Conservation (phyloP, 2,113 vertebrate species). For the Meles meles region DNA sequence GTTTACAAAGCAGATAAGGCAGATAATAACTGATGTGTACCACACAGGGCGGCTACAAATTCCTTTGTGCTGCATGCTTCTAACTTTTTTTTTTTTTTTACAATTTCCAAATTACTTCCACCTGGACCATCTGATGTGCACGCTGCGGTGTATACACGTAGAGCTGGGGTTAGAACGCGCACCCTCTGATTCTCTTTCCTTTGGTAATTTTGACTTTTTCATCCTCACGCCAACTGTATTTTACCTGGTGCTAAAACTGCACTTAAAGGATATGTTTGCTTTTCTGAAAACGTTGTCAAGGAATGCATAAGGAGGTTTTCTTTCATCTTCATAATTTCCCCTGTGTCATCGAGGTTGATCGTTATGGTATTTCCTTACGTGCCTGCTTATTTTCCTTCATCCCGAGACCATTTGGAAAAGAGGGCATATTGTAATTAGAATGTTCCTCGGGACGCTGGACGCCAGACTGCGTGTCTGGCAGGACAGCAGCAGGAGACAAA, state of each 20-base stretch:
- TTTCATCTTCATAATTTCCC: background rate
- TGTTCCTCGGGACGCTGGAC: background rate
- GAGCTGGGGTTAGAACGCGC: background rate
- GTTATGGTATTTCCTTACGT: background rate
- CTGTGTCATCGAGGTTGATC: background rate
- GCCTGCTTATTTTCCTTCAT: background rate
- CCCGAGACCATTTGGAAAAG: background rate
- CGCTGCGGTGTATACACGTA: background rate
- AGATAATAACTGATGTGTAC: background rate
- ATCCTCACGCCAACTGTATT: background rate
- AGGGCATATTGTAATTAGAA: background rate
- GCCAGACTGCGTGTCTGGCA: background rate
- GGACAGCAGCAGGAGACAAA: background rate
- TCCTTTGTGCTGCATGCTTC: background rate
- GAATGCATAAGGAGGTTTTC: background rate
- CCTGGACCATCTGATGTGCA: background rate
- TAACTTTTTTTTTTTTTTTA: background rate
- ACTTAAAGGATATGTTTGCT: constrained; percentile 6
- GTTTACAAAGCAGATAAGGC: background rate
- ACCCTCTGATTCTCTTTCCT: background rate
- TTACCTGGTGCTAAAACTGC: background rate
- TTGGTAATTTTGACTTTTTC: background rate
- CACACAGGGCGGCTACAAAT: background rate
- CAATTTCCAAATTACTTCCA: background rate
- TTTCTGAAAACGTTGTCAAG: constrained; percentile 31